phyloP scores from a whole-genome alignment of 2,113 vertebrate species.

The Isichthys henryi region DNA sequence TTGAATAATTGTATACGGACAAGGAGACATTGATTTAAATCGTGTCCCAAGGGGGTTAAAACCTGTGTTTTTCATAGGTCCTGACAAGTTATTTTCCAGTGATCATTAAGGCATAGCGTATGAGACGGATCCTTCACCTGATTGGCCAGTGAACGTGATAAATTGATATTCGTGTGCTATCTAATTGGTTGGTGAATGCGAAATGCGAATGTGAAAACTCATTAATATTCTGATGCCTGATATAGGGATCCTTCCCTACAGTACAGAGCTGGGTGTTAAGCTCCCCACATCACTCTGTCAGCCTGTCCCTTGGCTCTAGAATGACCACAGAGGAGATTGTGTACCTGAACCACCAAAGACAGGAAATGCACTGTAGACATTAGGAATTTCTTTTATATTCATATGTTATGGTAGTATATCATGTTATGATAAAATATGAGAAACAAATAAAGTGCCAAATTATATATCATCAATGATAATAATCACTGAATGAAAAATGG shows the following conservation, averaged over 20 bases:
- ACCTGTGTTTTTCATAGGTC: constrained; percentile 53
- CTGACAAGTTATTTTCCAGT: constrained; percentile 62
- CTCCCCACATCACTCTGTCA: background rate
- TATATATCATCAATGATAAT: background rate
- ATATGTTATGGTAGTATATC: background rate
- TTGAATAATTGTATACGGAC: constrained; percentile 61
- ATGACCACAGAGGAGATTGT: background rate
- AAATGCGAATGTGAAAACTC: no score
- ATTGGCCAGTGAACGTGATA: no score
- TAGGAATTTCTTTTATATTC: background rate
- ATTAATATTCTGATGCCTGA: no score
- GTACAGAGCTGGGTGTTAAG: constrained; percentile 29
- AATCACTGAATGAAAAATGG: background rate
- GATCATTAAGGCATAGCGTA: constrained; percentile 38
- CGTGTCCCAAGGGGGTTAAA: constrained; percentile 55
- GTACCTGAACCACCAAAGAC: background rate
- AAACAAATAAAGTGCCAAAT: background rate
- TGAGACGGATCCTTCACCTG: constrained; percentile 51
- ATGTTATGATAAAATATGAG: background rate
- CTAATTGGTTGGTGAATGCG: no score
- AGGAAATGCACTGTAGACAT: background rate
- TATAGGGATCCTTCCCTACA: background rate
- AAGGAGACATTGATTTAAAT: constrained; percentile 72
- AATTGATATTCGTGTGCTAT: no score
- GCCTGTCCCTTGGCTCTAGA: background rate